Base-by-base conservation (phyloP, 2,888 invertebrate genomes). In the Teleiodes luculella region DNA sequence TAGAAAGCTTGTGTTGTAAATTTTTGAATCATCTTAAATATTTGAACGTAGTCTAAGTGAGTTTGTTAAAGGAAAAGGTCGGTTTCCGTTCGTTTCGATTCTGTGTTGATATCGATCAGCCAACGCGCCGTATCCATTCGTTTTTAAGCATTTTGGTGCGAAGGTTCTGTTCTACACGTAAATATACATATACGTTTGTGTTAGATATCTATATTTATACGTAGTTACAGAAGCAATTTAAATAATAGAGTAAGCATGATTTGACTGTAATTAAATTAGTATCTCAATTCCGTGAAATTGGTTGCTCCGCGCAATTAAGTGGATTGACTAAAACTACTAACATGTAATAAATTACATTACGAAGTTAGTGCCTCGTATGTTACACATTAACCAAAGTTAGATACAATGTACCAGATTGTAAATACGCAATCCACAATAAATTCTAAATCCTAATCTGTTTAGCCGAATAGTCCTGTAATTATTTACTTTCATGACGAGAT, bases 61-160 rank as follows among this genome's bases (percentile, higher is more conserved):
- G 18, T 35, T 35, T 48, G 20, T 48, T 41, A 16, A 7, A 1
- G 18, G 18, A 18, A 18, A 16, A 18, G 35, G n/a, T 35, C 18
- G 35, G 20, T n/a, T 48, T 31, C 11, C n/a, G 30, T 30, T 52
- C 43, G 20, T 33, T 52, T 33, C n/a, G n/a, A n/a, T n/a, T 48
- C 30, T 47, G n/a, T 33, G 37, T 41, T 48, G 49, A n/a, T 54
- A 54, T 54, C 54, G 54, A 54, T 54, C 46, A 48, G 24, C 8
- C 48, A 14, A 3, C 41, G 35, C 36, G 47, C n/a, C 33, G 47
- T 47, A 39, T 18, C 47, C 39, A 20, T 30, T 45, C 52, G 45
- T 53, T 53, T 53, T 47, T 35, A 47, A 45, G 43, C 30, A 47
- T 37, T 47, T 47, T 47, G 37, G 36, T 37, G 49, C 20, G 48